These are phyloP conservation scores for Agonopterix arenella DNA, from an alignment of 2,888 invertebrate genomes.

Conservation along the genomic window DNA sequence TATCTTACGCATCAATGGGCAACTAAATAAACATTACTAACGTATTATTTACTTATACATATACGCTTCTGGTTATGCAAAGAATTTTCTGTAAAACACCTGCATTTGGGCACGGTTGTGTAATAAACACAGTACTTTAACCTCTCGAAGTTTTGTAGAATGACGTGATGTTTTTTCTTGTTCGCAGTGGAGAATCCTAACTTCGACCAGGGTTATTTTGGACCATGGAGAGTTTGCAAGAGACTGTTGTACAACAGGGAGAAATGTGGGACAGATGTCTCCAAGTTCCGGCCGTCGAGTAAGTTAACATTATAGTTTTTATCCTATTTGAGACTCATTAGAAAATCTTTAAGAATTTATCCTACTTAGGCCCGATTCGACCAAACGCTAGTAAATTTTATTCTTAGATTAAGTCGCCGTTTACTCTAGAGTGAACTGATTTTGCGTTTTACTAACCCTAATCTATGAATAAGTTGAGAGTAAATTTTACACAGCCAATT, in stretches of 20 bases:
- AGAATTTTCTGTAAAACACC: not conserved
- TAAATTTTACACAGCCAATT: too few species aligned
- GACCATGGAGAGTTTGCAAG: slow-evolving; percentile 93
- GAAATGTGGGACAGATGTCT: slow-evolving; percentile 86
- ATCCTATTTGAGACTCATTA: too few species aligned
- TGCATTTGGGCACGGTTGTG: not conserved
- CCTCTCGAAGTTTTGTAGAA: not conserved
- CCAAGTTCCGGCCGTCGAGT: slow-evolving; percentile 88
- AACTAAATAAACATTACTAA: too few species aligned
- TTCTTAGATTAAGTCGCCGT: too few species aligned
- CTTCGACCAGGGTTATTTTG: slow-evolving; percentile 90
- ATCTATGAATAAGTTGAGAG: too few species aligned
- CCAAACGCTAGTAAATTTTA: too few species aligned
- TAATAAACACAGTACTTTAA: not conserved
- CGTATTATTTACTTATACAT: too few species aligned
- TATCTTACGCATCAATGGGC: slow-evolving; percentile 11
- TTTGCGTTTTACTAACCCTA: too few species aligned
- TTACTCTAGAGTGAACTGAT: too few species aligned
- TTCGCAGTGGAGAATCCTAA: slow-evolving; percentile 78
- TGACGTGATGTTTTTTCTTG: slow-evolving; percentile 19
- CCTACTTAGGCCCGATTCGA: too few species aligned
- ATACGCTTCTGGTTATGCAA: too few species aligned
- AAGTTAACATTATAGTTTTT: slow-evolving; percentile 51
- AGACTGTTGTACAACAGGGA: slow-evolving; percentile 87
- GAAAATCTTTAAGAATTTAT: too few species aligned